phyloP scores from a whole-genome alignment of 23 tunicate species.

The Halocynthia roretzi region DNA sequence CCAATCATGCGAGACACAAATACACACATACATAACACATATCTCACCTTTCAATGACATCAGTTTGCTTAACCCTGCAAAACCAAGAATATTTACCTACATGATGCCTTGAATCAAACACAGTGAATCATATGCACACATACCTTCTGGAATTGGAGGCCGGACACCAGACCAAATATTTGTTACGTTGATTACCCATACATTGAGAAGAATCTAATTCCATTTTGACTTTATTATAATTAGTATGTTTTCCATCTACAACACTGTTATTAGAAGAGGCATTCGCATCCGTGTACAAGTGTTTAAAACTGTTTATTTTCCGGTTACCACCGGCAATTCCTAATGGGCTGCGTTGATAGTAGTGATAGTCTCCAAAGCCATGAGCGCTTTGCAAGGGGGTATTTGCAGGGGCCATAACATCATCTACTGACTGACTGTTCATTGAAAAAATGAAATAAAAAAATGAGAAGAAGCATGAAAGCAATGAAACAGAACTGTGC shows the following conservation, averaged over 20 bases:
- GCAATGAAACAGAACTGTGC: background rate
- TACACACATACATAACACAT: background rate
- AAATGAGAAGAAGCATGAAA: background rate
- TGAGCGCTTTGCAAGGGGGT: slow-evolving; percentile 81
- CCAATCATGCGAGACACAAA: no score
- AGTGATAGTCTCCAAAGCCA: slow-evolving; percentile 16
- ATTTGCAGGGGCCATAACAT: slow-evolving; percentile 80
- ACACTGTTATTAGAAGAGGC: no score
- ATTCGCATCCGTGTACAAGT: no score
- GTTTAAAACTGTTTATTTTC: no score
- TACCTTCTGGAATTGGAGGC: slow-evolving; percentile 26
- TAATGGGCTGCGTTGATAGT: no score
- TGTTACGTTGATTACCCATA: background rate
- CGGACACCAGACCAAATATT: slow-evolving; percentile 21
- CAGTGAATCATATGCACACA: background rate
- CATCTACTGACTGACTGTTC: slow-evolving; percentile 26
- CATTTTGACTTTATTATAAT: no score
- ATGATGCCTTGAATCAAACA: background rate
- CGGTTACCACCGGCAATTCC: no score
- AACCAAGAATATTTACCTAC: background rate
- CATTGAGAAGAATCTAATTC: no score
- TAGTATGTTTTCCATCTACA: no score
- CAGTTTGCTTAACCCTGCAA: slow-evolving; percentile 2
- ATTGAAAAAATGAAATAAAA: background rate
- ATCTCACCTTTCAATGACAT: background rate